Base-by-base conservation (phyloP, 2,797 vertebrate genomes). In the Leuciscus waleckii region DNA sequence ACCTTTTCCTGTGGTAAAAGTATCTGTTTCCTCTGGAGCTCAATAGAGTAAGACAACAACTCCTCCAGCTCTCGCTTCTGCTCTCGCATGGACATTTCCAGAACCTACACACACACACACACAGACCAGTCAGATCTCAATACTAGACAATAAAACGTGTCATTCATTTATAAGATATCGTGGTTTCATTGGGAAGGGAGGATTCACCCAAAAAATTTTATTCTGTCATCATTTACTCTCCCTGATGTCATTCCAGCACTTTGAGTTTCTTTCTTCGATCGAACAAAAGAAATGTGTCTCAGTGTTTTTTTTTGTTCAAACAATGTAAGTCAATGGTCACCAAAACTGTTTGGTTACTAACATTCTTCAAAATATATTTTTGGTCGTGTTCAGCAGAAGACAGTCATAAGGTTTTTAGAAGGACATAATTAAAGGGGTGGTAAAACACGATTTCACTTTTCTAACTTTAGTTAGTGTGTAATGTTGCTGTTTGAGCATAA, bases 1-100 rank as follows among this genome's bases (percentile, higher is more conserved):
- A 96, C 96, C 95, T 96, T 96, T 89, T 96, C 96, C 58, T 94
- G 93, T 51, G 94, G 95, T 70, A 92, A 82, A 46, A 96, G 91
- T 90, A 95, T 93, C 88, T 95, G 94, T 82, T 92, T 93, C 90
- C 93, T 94, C 90, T 96, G 95, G 7, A 96, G 92, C 80, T 96
- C 95, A 41, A 95, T 94, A 14, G 96, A 95, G 85, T 92, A 91
- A 83, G 94, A 93, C 81, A 96, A 75, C 35, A 96, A 87, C 11
- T 95, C 95, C 82, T 96, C 96, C 86, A 96, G 86, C 86, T 95
- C 95, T 51, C 89, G 92, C 85, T 95, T 95, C 86, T 92, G 92
- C 90, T 95, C 95, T 89, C 86, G 94, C 94, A 96, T 94, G 61
- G 95, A 93, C 8, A 76, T 84, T 79, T 95, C 94, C 87, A 96